Evolutionary conservation across 2,888 invertebrate genomes (phyloP).

Genomic region (Chrysopilus asiliformis): DNA sequence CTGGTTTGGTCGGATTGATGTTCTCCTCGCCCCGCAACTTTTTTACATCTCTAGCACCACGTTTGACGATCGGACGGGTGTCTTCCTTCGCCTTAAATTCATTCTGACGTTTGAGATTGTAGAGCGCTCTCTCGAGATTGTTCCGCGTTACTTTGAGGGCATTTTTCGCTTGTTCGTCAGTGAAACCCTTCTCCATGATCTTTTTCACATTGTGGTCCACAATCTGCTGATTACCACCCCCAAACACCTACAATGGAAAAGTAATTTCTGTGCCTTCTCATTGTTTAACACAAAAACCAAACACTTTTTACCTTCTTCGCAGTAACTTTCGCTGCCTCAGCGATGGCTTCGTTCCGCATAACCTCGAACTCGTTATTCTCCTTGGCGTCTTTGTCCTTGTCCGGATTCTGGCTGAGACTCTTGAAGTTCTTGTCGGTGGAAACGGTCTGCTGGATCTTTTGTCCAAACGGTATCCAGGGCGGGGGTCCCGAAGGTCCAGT

Average conservation of each 20-base stretch:
- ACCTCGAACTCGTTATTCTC: slow-evolving; percentile 77
- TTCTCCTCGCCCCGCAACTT: slow-evolving; percentile 39
- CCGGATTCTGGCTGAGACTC: slow-evolving; percentile 48
- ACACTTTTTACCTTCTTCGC: slow-evolving; percentile 39
- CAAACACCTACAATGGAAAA: slow-evolving; percentile 40
- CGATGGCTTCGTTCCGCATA: slow-evolving; percentile 81
- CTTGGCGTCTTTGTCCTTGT: slow-evolving; percentile 40
- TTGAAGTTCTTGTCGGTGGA: slow-evolving; percentile 51
- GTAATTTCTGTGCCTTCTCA: slow-evolving; percentile 4
- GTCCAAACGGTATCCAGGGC: slow-evolving; percentile 87
- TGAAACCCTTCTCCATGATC: slow-evolving; percentile 67
- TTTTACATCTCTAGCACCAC: slow-evolving; percentile 9
- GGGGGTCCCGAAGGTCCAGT: slow-evolving; percentile 57
- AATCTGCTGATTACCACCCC: slow-evolving; percentile 51
- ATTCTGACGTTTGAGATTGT: slow-evolving; percentile 47
- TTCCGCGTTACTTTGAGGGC: slow-evolving; percentile 58
- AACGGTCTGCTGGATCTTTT: slow-evolving; percentile 47
- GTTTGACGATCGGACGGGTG: slow-evolving; percentile 13
- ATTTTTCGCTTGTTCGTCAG: slow-evolving; percentile 60
- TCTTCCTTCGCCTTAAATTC: slow-evolving; percentile 30
- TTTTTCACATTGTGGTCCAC: slow-evolving; percentile 63
- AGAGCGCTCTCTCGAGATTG: slow-evolving; percentile 58
- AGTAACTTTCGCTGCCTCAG: slow-evolving; percentile 61
- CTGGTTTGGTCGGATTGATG: slow-evolving; percentile 53
- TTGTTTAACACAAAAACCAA: background rate